phyloP scores from a whole-genome alignment of 2,888 invertebrate genomes.

The Galeruca laticollis region DNA sequence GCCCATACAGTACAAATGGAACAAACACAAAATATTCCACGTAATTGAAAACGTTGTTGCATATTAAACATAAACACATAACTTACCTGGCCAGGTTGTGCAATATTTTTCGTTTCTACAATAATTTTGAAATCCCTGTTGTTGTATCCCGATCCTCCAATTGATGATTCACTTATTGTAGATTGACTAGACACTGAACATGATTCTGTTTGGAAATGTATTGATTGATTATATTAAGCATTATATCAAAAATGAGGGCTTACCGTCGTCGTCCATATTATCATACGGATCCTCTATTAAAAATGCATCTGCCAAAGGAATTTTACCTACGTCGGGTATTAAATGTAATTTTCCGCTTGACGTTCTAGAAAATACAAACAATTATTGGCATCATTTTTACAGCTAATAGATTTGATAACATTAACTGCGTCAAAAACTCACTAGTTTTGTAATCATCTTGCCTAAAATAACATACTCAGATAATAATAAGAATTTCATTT shows the following conservation, averaged over 20 bases:
- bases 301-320: constrained; percentile 86
- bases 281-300: constrained; percentile 88
- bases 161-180: constrained; percentile 66
- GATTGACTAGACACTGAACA: constrained; percentile 71
- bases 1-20: too few relatives aligned
- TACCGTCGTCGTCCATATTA: constrained; percentile 78
- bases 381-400: too few relatives aligned
- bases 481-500: too few relatives aligned
- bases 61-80: neutral
- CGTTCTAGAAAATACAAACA: constrained; percentile 66
- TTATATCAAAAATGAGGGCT: constrained; percentile 29
- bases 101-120: constrained; percentile 73
- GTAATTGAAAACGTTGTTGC: neutral
- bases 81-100: constrained; percentile 58
- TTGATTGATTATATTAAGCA: constrained; percentile 14
- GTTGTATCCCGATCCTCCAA: constrained; percentile 65
- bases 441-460: too few relatives aligned
- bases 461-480: too few relatives aligned
- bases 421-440: too few relatives aligned
- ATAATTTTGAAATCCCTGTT: constrained; percentile 81
- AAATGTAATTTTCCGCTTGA: constrained; percentile 89
- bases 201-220: constrained; percentile 62
- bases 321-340: constrained; percentile 83
- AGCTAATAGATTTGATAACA: too few relatives aligned
- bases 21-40: too few relatives aligned